Percentiles rank a stretch among this genome's conserved stretches.
These are phyloP conservation scores for Halichondria panicea DNA, from an alignment of 37 sponge, comb jelly and placozoan species.

Conservation along the genomic window DNA sequence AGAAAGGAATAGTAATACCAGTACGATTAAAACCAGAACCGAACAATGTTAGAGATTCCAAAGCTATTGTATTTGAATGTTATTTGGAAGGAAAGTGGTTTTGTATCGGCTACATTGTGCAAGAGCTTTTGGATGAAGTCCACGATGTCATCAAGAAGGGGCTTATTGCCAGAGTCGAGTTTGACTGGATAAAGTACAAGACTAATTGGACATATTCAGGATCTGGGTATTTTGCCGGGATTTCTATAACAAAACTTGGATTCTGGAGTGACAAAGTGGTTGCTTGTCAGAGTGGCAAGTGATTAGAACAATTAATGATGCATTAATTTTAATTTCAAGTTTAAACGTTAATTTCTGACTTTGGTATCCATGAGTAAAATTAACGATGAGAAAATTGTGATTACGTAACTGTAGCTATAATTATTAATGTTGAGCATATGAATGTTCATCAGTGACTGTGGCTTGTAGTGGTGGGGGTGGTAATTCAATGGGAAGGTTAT, in stretches of 20 bases:
- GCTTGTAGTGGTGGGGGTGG: not conserved
- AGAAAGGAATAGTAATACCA: not conserved
- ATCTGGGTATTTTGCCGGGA: not conserved
- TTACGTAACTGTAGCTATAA: not conserved
- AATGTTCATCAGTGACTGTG: not conserved
- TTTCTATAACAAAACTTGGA: not conserved
- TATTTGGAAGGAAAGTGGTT: not conserved
- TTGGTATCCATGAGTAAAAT: too few relatives aligned
- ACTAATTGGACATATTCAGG: not conserved
- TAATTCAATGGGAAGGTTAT: conserved; percentile 1
- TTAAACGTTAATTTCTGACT: too few relatives aligned
- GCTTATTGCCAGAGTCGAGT: not conserved
- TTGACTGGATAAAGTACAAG: not conserved
- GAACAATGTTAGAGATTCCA: not conserved
- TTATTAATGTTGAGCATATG: not conserved
- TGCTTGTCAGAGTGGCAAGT: not conserved
- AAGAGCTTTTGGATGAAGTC: not conserved
- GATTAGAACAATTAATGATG: not conserved
- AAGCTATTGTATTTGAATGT: not conserved
- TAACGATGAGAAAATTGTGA: too few relatives aligned
- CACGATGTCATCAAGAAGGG: not conserved
- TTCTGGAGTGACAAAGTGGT: not conserved
- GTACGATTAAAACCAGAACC: not conserved
- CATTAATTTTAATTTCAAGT: not conserved
- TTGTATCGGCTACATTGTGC: not conserved